phyloP scores from a whole-genome alignment of 2,888 invertebrate species.

The Acanthacorydalis orientalis region DNA sequence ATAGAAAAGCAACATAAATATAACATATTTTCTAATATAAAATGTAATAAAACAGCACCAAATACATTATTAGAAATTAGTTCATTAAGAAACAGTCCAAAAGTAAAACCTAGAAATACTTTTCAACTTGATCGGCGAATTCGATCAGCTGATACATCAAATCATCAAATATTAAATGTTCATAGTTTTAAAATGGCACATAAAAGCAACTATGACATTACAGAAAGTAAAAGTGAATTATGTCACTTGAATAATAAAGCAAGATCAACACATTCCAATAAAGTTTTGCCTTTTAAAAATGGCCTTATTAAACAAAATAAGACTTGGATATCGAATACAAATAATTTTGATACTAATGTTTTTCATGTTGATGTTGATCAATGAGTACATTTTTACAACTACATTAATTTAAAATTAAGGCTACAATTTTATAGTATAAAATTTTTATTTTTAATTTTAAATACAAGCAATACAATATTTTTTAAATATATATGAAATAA shows the following conservation, averaged over 20 bases:
- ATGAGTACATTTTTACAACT: constrained; percentile 7
- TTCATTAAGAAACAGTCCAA: neutral
- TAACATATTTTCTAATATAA: neutral
- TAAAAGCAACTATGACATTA: no score
- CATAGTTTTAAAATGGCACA: neutral
- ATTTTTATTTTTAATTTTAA: no score
- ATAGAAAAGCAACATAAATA: neutral
- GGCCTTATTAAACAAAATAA: no score
- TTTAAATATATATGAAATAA: neutral
- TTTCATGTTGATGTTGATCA: constrained; percentile 14
- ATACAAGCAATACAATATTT: no score
- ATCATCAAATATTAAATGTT: neutral
- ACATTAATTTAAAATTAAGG: no score
- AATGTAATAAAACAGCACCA: constrained; percentile 21
- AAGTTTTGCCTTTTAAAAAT: no score
- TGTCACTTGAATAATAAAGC: constrained; percentile 13
- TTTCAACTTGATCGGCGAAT: neutral
- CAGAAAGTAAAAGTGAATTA: constrained; percentile 8
- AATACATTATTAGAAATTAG: constrained; percentile 12
- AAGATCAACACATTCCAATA: no score
- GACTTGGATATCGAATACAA: neutral
- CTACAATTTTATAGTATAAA: no score
- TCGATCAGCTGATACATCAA: constrained; percentile 2
- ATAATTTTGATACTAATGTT: constrained; percentile 11
- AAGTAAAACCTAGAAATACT: neutral